Evolutionary conservation across 2,113 vertebrate species (phyloP), one percentile per base, ranked within the genome.

Genomic region (Poeciliopsis occidentalis): DNA sequence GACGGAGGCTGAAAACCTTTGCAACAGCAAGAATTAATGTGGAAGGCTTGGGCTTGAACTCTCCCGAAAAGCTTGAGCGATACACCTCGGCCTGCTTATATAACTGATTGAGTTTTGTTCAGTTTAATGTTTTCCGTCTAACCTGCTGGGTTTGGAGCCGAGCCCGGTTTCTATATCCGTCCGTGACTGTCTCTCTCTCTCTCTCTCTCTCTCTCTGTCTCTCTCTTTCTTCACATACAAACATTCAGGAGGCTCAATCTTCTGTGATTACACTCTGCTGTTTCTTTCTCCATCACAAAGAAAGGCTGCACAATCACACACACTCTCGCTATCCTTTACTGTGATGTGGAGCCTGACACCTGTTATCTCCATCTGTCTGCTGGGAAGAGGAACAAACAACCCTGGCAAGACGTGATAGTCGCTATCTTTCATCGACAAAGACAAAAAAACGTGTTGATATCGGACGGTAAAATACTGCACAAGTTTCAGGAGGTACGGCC

Each of bases 281-380:
- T 26, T 39, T 27, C 34, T 75, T 85, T 64, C 37, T 71, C 60
- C 66, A 37, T 24, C 54, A 51, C 29, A 63, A 10, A 37, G 8
- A 65, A 64, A 51, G 27, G 37, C 62, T 30, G 57, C 37, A 60
- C 41, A 60, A 60, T 67, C 67, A 31, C 32, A 69, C 30, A 4
- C 34, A 24, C 29, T 44, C 44, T 47, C n/a, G 51, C 34, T 51
- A 47, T 47, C 61, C 62, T 74, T 66, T 73, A 41, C 60, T 74
- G 44, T 73, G 69, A 44, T 22, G 37, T 81, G 68, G 26, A 73
- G 71, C 26, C 70, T 60, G 69, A 85, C 82, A 80, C 67, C 71
- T 69, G 67, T 81, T 81, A 80, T 41, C 72, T 54, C 77, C 67
- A 86, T 84, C 82, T 87, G 74, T 62, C 71, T 71, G 75, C 69